Evolutionary conservation across 2,888 invertebrate genomes (phyloP).

Genomic region (Eupithecia centaureata): DNA sequence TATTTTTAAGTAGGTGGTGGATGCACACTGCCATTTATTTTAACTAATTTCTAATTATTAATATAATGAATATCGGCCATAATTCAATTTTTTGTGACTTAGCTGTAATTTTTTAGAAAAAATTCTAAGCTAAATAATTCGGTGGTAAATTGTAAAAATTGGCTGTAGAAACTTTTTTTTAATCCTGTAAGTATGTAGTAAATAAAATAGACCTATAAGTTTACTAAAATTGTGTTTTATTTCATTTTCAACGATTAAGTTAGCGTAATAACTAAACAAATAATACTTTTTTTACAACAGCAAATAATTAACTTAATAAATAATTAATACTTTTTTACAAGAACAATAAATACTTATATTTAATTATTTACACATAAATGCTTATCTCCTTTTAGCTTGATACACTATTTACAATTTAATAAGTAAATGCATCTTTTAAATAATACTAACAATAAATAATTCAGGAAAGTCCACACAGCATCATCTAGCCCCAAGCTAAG

Average conservation of each 20-base stretch:
- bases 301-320: not conserved
- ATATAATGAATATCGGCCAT: conserved; percentile 53
- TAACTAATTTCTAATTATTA: conserved; percentile 12
- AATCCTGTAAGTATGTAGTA: conserved; percentile 76
- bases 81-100: conserved; percentile 54
- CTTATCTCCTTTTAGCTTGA: no score
- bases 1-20: not conserved
- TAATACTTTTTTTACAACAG: not conserved
- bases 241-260: conserved; percentile 28
- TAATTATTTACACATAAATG: not conserved
- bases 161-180: conserved; percentile 71
- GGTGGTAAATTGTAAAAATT: conserved; percentile 54
- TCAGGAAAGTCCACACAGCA: no score
- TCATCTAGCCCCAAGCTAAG: no score
- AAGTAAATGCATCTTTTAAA: not conserved
- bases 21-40: conserved; percentile 30
- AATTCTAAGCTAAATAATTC: conserved; percentile 31
- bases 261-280: no score
- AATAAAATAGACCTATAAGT: conserved; percentile 74
- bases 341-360: not conserved
- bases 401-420: not conserved
- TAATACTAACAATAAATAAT: no score
- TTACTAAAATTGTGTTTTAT: conserved; percentile 67
- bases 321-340: not conserved
- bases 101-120: conserved; percentile 67